A percentile compares a stretch with the other conserved stretches of the same genome.
Evolutionary conservation across 2,888 invertebrate species (phyloP).

Genomic region (Hyposoter didymator): DNA sequence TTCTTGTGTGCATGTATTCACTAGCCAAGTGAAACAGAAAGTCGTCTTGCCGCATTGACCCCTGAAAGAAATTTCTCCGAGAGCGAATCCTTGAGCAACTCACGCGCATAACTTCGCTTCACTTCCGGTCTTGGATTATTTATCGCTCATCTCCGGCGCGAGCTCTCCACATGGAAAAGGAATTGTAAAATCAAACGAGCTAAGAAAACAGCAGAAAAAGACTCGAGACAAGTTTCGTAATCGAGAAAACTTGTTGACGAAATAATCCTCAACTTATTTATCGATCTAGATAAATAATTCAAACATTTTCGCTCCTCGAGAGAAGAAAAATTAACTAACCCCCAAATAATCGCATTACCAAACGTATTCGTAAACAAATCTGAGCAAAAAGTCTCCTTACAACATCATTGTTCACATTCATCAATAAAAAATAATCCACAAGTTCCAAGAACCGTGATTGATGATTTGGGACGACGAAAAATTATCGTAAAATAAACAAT

Average conservation of each 20-base stretch:
- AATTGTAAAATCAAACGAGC: not conserved
- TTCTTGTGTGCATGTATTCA: not conserved
- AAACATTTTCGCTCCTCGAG: not conserved
- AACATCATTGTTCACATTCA: not conserved
- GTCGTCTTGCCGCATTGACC: slow-evolving; percentile 65
- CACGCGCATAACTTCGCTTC: slow-evolving; percentile 41
- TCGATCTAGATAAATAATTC: not conserved
- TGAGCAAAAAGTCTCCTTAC: not conserved
- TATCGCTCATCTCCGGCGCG: slow-evolving; percentile 36
- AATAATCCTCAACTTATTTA: not conserved
- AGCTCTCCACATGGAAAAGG: not conserved
- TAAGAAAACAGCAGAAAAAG: not conserved
- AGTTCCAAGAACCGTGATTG: not conserved
- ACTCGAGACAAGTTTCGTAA: not conserved
- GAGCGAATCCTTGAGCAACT: slow-evolving; percentile 44
- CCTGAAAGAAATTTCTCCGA: slow-evolving; percentile 66
- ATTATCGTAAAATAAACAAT: not conserved
- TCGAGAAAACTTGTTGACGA: not conserved
- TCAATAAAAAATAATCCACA: not conserved
- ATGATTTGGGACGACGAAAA: not conserved
- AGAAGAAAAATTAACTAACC: not conserved
- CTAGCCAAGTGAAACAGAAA: slow-evolving; percentile 65
- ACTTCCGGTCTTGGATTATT: slow-evolving; percentile 57
- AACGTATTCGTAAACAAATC: not conserved
- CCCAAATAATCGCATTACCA: not conserved